phyloP scores from a whole-genome alignment of 2,797 vertebrate species.

The Enoplosus armatus region DNA sequence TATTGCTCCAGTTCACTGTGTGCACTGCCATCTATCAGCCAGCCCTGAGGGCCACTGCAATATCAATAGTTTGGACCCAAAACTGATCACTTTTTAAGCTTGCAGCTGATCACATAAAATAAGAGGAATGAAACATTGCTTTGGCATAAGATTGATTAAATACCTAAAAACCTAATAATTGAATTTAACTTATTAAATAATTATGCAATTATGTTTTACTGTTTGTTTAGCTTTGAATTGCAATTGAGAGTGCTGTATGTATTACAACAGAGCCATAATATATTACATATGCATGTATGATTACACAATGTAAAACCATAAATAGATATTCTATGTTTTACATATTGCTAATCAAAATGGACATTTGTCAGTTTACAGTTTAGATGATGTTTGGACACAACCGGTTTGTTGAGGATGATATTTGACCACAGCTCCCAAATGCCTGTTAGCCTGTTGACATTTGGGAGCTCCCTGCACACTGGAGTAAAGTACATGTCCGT shows the following conservation, averaged over 20 bases:
- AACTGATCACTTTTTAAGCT: background rate
- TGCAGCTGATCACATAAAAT: no score
- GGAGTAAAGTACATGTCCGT: background rate
- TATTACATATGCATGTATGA: background rate
- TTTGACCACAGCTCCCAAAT: no score
- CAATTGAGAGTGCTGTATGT: background rate
- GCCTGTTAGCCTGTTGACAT: background rate
- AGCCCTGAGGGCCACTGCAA: background rate
- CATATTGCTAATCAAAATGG: background rate
- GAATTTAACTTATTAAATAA: no score
- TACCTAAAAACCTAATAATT: background rate
- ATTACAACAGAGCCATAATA: background rate
- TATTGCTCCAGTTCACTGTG: background rate
- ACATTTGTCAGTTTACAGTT: background rate
- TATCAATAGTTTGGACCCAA: background rate
- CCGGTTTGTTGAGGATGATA: background rate
- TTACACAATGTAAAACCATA: background rate
- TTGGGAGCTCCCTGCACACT: background rate
- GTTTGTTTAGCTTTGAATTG: background rate
- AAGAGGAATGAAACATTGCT: background rate
- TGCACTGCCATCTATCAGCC: background rate
- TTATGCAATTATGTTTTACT: background rate
- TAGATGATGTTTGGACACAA: background rate
- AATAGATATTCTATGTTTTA: background rate
- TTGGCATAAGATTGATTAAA: background rate